Evolutionary conservation across 2,113 vertebrate genomes (phyloP).

Genomic region (Pholis gunnellus): DNA sequence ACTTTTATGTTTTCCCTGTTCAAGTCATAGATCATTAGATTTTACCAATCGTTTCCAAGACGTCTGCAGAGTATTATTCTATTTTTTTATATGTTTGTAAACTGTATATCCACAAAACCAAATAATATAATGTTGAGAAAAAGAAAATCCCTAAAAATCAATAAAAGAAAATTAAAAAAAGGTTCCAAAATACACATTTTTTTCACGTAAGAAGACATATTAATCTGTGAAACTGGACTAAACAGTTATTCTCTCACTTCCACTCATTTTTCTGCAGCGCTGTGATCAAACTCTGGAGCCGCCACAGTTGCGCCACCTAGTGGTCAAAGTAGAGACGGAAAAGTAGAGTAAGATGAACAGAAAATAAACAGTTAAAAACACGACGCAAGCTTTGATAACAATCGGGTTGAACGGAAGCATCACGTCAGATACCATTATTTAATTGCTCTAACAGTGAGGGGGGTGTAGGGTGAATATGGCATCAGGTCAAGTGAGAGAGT

Average conservation of each 20-base stretch:
- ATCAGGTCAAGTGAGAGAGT: not conserved
- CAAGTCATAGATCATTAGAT: not conserved
- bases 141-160: not conserved
- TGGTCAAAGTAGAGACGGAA: conserved; percentile 5
- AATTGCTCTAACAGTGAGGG: not conserved
- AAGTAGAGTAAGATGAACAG: not conserved
- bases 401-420: not conserved
- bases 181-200: not conserved
- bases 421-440: not conserved
- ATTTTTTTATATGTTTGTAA: not conserved
- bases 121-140: not conserved
- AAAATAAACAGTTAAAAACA: not conserved
- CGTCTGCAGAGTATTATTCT: not conserved
- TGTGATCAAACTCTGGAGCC: not conserved
- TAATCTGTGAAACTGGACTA: not conserved
- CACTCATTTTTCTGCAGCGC: not conserved
- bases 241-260: not conserved
- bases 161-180: not conserved
- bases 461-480: not conserved
- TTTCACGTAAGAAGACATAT: not conserved
- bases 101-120: not conserved
- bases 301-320: conserved; percentile 19
- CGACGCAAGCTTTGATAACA: not conserved
- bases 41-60: not conserved
- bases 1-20: not conserved